Evolutionary conservation across 2,888 invertebrate species (phyloP).

Genomic region (Opisthograptis luteolata): DNA sequence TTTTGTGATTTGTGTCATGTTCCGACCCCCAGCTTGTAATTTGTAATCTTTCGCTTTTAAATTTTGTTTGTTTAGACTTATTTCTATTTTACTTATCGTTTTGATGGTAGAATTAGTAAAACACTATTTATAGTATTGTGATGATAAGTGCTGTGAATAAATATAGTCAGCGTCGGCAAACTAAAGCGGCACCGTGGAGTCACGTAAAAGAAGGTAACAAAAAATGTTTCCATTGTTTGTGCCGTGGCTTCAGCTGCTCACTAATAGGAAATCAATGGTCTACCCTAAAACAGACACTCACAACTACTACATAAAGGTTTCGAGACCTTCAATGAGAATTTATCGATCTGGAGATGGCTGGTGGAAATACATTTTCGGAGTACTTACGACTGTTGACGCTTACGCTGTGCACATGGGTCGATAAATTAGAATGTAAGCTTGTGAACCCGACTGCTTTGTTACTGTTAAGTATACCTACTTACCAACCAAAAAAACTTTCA

Average conservation of each 20-base stretch:
- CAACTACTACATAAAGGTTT: background rate
- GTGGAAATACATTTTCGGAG: slow-evolving; percentile 15
- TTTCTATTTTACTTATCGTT: slow-evolving; percentile 57
- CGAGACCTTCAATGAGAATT: background rate
- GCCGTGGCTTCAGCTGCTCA: slow-evolving; percentile 31
- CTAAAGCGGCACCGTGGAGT: slow-evolving; percentile 85
- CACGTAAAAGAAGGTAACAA: slow-evolving; percentile 84
- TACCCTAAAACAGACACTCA: background rate
- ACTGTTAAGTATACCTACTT: slow-evolving; percentile 11
- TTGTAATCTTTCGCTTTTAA: slow-evolving; percentile 70
- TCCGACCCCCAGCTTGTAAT: slow-evolving; percentile 72
- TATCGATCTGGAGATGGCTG: slow-evolving; percentile 25
- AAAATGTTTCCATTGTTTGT: slow-evolving; percentile 72
- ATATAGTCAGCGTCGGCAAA: slow-evolving; percentile 81
- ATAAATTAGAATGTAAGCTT: slow-evolving; percentile 52
- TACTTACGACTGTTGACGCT: too few relatives aligned
- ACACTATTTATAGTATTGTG: slow-evolving; percentile 76
- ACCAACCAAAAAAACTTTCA: slow-evolving; percentile 6
- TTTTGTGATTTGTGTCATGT: slow-evolving; percentile 80
- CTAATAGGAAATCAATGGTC: slow-evolving; percentile 20
- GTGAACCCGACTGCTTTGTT: slow-evolving; percentile 42
- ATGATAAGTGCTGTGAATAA: slow-evolving; percentile 84
- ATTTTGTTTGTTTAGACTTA: slow-evolving; percentile 68
- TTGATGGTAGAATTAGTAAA: slow-evolving; percentile 72
- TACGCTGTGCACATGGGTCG: slow-evolving; percentile 60